Evolutionary conservation across 2,888 invertebrate genomes (phyloP).

Genomic region (Mesochorus sp.): DNA sequence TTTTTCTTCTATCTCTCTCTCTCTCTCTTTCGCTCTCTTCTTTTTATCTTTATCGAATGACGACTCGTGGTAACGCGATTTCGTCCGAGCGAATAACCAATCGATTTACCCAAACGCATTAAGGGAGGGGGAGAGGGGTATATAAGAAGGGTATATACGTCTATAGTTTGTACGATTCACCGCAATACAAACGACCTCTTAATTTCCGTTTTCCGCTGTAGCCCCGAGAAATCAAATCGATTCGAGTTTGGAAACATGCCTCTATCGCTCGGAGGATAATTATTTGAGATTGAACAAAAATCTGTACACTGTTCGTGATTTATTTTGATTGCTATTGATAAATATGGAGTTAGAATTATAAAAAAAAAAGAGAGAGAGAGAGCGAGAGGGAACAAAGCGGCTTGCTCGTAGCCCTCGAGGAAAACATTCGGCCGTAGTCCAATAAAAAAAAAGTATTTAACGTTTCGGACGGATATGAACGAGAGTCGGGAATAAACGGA

Average conservation of each 20-base stretch:
- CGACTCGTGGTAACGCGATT: constrained; percentile 77
- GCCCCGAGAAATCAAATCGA: constrained; percentile 46
- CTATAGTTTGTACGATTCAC: constrained; percentile 19
- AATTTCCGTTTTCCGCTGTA: constrained; percentile 69
- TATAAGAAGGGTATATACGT: constrained; percentile 5
- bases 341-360: too few species aligned
- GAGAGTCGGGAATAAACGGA: constrained; percentile 40
- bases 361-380: too few species aligned
- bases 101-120: constrained; percentile 77
- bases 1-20: too few species aligned
- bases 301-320: not conserved
- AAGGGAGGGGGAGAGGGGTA: too few species aligned
- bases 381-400: too few species aligned
- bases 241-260: constrained; percentile 27
- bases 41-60: constrained; percentile 79
- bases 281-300: not conserved
- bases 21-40: too few species aligned
- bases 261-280: constrained; percentile 20
- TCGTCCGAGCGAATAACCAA: constrained; percentile 79
- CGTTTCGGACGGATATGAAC: constrained; percentile 53
- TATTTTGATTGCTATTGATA: too few species aligned
- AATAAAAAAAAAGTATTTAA: constrained; percentile 54
- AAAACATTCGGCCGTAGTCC: not conserved
- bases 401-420: not conserved
- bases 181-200: constrained; percentile 69